A percentile compares a stretch with the other conserved stretches of the same genome.
Conservation (phyloP, 2,113 vertebrate species). For the Xiphophorus couchianus region DNA sequence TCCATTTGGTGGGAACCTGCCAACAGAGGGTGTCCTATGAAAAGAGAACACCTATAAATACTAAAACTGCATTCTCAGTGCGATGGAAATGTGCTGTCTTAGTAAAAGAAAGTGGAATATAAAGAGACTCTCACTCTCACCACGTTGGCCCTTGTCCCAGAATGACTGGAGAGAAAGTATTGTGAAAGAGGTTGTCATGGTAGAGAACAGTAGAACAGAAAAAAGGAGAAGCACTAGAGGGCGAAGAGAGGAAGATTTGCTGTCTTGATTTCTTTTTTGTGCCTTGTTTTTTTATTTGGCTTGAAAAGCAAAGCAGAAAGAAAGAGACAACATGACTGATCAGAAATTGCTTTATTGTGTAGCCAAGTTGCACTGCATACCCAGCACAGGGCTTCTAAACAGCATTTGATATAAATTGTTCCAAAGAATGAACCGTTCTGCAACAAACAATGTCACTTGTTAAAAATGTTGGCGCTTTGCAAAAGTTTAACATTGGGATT, state of each 20-base stretch:
- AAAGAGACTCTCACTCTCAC: constrained; percentile 33
- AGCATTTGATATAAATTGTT: neutral
- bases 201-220: constrained; percentile 42
- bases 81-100: constrained; percentile 43
- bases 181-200: constrained; percentile 70
- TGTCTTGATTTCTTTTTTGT: constrained; percentile 19
- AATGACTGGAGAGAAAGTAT: constrained; percentile 41
- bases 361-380: neutral
- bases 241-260: constrained; percentile 24
- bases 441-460: constrained; percentile 2
- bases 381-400: neutral
- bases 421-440: neutral
- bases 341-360: neutral
- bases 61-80: constrained; percentile 24
- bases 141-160: constrained; percentile 53
- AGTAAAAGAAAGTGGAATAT: constrained; percentile 40
- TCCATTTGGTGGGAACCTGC: neutral
- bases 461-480: neutral
- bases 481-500: neutral
- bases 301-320: neutral
- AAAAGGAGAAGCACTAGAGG: constrained; percentile 25
- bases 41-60: constrained; percentile 17
- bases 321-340: neutral
- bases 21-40: constrained; percentile 14
- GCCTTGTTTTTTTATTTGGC: neutral